Evolutionary conservation across 2,797 vertebrate species (phyloP).

Genomic region (Buphagus erythrorhynchus): DNA sequence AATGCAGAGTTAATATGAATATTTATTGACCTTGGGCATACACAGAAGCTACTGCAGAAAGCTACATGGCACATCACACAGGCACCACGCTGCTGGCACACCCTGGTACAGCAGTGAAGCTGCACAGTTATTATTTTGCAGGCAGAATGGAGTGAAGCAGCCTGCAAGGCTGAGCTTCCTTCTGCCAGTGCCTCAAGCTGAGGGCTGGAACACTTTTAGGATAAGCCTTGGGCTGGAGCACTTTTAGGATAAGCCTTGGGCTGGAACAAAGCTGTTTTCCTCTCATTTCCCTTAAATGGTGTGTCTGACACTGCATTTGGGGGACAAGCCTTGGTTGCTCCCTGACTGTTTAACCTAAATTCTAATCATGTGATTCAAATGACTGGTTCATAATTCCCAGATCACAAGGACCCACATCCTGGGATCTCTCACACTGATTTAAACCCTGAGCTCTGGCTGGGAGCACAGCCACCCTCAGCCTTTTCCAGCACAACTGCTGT

Average conservation of each 20-base stretch:
- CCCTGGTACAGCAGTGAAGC: background rate
- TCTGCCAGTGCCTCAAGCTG: background rate
- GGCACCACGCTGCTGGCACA: background rate
- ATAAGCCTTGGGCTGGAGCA: background rate
- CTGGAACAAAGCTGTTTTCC: background rate
- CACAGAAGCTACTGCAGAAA: background rate
- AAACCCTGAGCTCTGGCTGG: background rate
- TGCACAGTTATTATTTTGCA: background rate
- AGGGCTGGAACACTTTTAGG: background rate
- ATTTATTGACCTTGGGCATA: background rate
- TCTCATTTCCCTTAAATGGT: constrained; percentile 15
- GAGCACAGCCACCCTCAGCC: background rate
- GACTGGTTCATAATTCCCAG: background rate
- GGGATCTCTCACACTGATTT: background rate
- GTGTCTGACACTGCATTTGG: background rate
- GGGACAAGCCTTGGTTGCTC: background rate
- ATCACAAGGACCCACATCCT: background rate
- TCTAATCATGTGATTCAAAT: background rate
- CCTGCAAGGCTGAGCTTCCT: background rate
- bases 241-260: background rate
- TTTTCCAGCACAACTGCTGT: background rate
- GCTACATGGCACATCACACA: fast-evolving
- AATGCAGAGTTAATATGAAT: fast-evolving
- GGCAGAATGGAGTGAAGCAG: background rate
- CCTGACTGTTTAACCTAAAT: background rate